phyloP scores from a whole-genome alignment of 1,140 invertebrate genomes.

The Drosophila virilis region DNA sequence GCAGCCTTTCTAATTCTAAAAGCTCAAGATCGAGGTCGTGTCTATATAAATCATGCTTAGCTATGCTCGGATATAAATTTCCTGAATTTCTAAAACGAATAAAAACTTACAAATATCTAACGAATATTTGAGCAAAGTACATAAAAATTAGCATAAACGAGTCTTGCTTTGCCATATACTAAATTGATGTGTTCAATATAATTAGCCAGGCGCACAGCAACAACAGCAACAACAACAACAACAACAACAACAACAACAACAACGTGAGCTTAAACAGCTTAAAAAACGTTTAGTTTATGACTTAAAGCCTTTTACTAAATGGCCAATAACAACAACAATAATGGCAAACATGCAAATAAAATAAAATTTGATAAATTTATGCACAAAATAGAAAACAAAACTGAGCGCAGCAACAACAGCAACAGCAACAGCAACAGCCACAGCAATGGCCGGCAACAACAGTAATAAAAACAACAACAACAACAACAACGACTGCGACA shows the following conservation, averaged over 20 bases:
- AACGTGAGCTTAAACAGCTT: neutral
- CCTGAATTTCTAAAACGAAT: constrained; percentile 23
- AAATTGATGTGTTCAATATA: constrained; percentile 57
- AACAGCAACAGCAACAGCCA: constrained; percentile 8
- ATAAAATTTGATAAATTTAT: constrained; percentile 61
- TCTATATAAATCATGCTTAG: constrained; percentile 59
- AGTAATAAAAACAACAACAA: constrained; percentile 23
- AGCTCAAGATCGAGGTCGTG: constrained; percentile 47
- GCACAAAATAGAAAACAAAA: constrained; percentile 39
- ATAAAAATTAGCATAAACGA: constrained; percentile 40
- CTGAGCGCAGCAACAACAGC: constrained; percentile 31
- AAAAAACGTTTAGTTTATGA: constrained; percentile 63
- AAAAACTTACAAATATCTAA: neutral
- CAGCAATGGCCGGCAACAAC: constrained; percentile 36
- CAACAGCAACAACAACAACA: constrained; percentile 18
- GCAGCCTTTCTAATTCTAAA: constrained; percentile 37
- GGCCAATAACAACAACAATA: constrained; percentile 28
- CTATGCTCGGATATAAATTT: constrained; percentile 42
- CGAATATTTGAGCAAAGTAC: constrained; percentile 6
- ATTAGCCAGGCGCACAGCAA: constrained; percentile 47
- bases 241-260: constrained; percentile 13
- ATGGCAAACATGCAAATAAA: constrained; percentile 42
- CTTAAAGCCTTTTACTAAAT: constrained; percentile 58
- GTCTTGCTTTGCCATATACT: constrained; percentile 16
- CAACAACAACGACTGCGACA: constrained; percentile 39